phyloP scores from a whole-genome alignment of 2,888 invertebrate species.

The Xestia ashworthii region DNA sequence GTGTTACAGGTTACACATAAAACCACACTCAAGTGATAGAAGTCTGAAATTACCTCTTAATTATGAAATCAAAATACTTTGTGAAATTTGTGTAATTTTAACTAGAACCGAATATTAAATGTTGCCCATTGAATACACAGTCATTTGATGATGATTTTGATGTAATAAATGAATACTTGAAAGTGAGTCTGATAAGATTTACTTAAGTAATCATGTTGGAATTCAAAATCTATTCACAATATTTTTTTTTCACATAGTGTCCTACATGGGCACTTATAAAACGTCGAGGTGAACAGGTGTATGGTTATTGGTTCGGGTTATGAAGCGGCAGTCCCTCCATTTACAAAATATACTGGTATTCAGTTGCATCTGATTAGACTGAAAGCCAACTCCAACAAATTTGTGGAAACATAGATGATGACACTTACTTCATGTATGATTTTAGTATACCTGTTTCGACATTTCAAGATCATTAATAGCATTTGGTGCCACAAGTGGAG shows the following conservation, averaged over 20 bases:
- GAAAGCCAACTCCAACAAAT: not conserved
- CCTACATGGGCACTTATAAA: not conserved
- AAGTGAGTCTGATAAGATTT: not conserved
- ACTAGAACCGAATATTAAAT: not conserved
- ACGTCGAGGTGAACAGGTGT: not conserved
- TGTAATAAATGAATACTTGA: not conserved
- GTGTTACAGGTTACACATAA: not conserved
- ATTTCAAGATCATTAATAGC: constrained; percentile 93
- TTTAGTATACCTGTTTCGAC: constrained; percentile 94
- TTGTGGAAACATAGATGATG: not conserved
- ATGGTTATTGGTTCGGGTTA: not conserved
- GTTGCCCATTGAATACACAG: not conserved
- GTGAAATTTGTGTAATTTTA: not conserved
- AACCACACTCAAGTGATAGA: not conserved
- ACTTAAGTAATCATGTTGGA: no score
- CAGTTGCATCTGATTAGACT: not conserved
- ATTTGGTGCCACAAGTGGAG: constrained; percentile 96
- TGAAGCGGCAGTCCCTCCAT: not conserved
- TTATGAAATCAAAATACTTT: constrained; percentile 13
- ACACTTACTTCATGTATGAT: constrained; percentile 61
- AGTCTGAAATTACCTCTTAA: no score
- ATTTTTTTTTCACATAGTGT: not conserved
- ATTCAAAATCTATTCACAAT: not conserved
- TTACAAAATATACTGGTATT: not conserved
- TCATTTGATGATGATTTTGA: not conserved